Percentiles rank a stretch among this genome's conserved stretches.
Evolutionary conservation across 2,113 vertebrate genomes (phyloP).

Genomic region (Mormoops blainvillei): DNA sequence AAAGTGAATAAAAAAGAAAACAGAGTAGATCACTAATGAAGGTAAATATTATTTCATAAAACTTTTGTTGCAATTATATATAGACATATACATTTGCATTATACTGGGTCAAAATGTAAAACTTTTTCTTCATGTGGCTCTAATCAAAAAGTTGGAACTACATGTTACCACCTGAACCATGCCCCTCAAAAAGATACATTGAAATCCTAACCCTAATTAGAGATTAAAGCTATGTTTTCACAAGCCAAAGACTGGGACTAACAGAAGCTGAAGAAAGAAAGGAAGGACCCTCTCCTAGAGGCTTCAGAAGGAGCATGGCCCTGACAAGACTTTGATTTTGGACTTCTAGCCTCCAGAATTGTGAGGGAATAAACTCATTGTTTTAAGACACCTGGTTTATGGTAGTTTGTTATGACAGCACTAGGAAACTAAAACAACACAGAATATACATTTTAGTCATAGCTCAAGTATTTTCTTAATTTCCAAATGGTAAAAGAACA

Average conservation of each 20-base stretch:
- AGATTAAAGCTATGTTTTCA: background rate
- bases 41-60: background rate
- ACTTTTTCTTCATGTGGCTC: background rate
- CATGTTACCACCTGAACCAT: background rate
- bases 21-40: background rate
- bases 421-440: background rate
- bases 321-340: background rate
- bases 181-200: background rate
- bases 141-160: background rate
- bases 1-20: slow-evolving; percentile 16
- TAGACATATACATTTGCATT: background rate
- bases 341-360: background rate
- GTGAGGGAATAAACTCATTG: background rate
- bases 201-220: background rate
- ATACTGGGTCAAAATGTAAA: background rate
- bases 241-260: background rate
- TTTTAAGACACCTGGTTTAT: background rate
- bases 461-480: background rate
- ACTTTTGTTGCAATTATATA: background rate
- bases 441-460: background rate
- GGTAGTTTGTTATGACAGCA: background rate
- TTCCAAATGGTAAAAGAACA: background rate
- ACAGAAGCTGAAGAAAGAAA: background rate
- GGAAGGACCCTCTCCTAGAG: background rate
- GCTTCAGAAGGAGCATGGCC: background rate